Conservation (phyloP, 2,888 invertebrate species). For the Parnassius smintheus region DNA sequence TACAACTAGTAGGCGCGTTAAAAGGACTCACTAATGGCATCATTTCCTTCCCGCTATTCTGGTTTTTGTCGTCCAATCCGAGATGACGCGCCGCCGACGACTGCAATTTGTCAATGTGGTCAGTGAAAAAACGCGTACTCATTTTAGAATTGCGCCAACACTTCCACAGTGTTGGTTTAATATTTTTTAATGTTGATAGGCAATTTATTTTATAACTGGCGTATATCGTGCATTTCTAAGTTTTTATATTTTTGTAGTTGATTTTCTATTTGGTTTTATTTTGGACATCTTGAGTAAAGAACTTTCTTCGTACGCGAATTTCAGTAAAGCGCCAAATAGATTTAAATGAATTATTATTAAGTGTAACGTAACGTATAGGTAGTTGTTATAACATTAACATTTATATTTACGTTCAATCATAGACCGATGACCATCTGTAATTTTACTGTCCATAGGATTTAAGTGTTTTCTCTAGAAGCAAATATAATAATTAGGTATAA, state of each 20-base stretch:
- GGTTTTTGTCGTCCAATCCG: constrained; percentile 42
- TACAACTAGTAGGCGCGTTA: constrained; percentile 20
- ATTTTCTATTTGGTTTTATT: constrained; percentile 3
- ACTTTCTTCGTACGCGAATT: constrained; percentile 10
- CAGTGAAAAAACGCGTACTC: constrained; percentile 32
- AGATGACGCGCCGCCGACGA: constrained; percentile 32
- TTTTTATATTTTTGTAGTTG: background rate
- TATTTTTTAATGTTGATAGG: constrained; percentile 24
- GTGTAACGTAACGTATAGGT: constrained; percentile 3
- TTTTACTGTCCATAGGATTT: background rate
- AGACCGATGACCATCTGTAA: constrained; percentile 10
- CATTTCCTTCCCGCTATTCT: constrained; percentile 38
- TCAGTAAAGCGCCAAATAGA: constrained; percentile 8
- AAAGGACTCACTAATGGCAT: constrained; percentile 34
- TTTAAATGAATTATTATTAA: constrained; percentile 16
- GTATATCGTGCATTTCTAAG: background rate
- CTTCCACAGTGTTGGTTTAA: constrained; percentile 28
- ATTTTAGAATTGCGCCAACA: constrained; percentile 32
- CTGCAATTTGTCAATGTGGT: constrained; percentile 45
- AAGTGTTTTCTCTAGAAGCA: background rate
- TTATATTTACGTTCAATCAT: constrained; percentile 16
- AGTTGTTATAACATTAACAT: constrained; percentile 16
- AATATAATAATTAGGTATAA: too few species aligned
- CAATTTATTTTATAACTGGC: constrained; percentile 27
- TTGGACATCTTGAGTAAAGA: background rate